Base-by-base conservation (phyloP, 1,140 invertebrate genomes). In the Nephotettix cincticeps region DNA sequence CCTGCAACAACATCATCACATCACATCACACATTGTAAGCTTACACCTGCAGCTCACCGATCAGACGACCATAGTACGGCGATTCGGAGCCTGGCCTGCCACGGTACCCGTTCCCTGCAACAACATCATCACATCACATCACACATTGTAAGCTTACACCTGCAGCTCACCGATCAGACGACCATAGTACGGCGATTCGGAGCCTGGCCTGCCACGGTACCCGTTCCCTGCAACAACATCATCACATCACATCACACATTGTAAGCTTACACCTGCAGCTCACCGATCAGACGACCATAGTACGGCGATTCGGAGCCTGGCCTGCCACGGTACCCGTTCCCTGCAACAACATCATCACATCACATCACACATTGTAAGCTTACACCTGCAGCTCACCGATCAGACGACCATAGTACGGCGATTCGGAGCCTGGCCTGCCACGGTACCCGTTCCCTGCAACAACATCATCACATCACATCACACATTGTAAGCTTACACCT, bases 1-100 rank as follows among this genome's bases (percentile, higher is more conserved):
- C 45, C 47, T 69, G 47, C 11, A 68, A 68, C 30, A 61, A 32
- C 4, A n/a, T 3, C 13, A 45, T 19, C 29, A 28, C 28, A 25
- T 0, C 23, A 65, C 28, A 3, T 30, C 14, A 25, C 21, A 65
- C n/a, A n/a, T 11, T 43, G 74, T 95, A 92, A 0, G 88, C 90
- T 77, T 89, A 91, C 58, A 87, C 85, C 23, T 84, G 84, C 25
- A 89, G 47, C 77, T 80, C 72, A 13, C 93, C 93, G 28, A 95
- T 91, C 17, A 84, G 80, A 43, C 88, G 86, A 11, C 93, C 93
- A 76, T 91, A 94, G 78, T 94, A 91, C 11, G 87, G 88, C 0
- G 51, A 76, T 89, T 86, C 3, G 30, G 83, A 83, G 47, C 85
- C 84, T 69, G 79, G 80, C 58, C 75, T 80, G 30, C 81, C 80